Conservation (phyloP, 1,140 invertebrate genomes). For the Pteromalus puparum region DNA sequence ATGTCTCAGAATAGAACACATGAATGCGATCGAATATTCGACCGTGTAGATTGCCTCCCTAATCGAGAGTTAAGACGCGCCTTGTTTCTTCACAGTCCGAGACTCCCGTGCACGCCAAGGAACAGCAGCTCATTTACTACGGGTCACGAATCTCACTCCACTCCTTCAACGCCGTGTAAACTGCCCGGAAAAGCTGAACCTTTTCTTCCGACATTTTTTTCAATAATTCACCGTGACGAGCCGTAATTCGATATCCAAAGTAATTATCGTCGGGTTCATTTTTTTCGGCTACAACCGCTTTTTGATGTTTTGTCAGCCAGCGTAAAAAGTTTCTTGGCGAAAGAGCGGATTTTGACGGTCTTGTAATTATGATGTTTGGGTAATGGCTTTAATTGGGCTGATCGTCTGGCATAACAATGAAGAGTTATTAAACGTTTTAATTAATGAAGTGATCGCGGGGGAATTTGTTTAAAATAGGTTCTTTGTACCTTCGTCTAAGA, state of each 20-base stretch:
- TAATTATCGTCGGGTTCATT: background rate
- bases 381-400: background rate
- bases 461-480: background rate
- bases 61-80: background rate
- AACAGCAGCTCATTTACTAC: conserved; percentile 67
- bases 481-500: too few relatives aligned
- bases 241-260: conserved; percentile 20
- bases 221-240: conserved; percentile 18
- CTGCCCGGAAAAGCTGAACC: conserved; percentile 63
- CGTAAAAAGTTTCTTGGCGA: background rate
- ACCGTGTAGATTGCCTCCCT: background rate
- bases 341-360: background rate
- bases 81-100: background rate
- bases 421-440: conserved; percentile 11
- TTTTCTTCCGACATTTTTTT: conserved; percentile 48
- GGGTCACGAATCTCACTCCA: conserved; percentile 64
- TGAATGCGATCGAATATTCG: background rate
- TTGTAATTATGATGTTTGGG: background rate
- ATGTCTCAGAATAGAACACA: too few relatives aligned
- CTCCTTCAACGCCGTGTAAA: conserved; percentile 42
- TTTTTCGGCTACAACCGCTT: background rate
- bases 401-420: background rate
- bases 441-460: background rate
- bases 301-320: background rate
- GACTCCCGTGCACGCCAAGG: conserved; percentile 37